These are phyloP conservation scores for Acholoe squamosa DNA, from an alignment of 2,888 invertebrate species.

Conservation along the genomic window DNA sequence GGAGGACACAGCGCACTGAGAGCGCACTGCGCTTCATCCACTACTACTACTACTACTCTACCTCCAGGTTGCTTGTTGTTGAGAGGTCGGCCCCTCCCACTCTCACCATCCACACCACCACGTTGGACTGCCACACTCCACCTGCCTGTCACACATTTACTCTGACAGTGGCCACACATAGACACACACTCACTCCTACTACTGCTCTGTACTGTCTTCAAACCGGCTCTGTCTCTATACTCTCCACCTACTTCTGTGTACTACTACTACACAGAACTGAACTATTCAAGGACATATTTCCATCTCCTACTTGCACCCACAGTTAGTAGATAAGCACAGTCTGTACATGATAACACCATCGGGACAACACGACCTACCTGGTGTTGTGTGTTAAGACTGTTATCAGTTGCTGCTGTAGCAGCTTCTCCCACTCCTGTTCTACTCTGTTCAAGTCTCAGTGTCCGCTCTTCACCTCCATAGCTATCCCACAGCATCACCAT, in stretches of 20 bases:
- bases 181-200: not conserved
- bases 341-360: not conserved
- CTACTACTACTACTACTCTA: not conserved
- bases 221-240: too few relatives aligned
- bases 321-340: too few relatives aligned
- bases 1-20: not conserved
- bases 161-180: not conserved
- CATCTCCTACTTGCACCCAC: not conserved
- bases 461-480: not conserved
- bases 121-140: not conserved
- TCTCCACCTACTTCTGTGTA: too few relatives aligned
- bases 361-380: too few relatives aligned
- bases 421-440: not conserved
- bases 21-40: not conserved
- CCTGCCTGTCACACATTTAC: not conserved
- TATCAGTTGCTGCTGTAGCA: not conserved
- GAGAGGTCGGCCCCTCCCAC: not conserved
- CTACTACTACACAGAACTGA: too few relatives aligned
- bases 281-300: not conserved
- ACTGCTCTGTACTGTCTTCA: not conserved
- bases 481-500: conserved; percentile 40
- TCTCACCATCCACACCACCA: not conserved
- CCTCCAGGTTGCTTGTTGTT: not conserved
- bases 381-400: too few relatives aligned
- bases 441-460: not conserved